Evolutionary conservation across 2,888 invertebrate genomes (phyloP).

Genomic region (Steromphala cineraria): DNA sequence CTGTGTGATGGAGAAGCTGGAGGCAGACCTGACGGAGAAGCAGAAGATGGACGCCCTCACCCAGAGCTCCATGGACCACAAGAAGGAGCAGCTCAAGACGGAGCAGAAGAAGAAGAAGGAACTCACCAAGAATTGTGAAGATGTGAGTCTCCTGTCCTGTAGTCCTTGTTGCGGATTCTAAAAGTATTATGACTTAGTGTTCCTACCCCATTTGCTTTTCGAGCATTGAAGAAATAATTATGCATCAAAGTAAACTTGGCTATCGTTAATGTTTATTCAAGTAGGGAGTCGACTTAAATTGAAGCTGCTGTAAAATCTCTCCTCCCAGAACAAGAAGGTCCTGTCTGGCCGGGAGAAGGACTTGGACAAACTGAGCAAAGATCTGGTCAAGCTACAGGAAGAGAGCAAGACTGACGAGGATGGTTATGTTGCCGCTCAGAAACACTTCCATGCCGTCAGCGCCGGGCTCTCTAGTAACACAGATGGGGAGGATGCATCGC

Average conservation of each 20-base stretch:
- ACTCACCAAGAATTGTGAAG: conserved; percentile 81
- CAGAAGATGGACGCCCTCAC: conserved; percentile 84
- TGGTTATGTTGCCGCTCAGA: conserved; percentile 84
- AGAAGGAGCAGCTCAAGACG: conserved; percentile 81
- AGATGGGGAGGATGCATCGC: conserved; percentile 85
- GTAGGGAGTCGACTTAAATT: too few species aligned
- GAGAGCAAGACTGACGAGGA: conserved; percentile 82
- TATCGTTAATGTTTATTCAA: too few species aligned
- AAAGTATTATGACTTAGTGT: too few species aligned
- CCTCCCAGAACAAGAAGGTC: conserved; percentile 77
- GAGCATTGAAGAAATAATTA: too few species aligned
- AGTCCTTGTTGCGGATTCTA: background rate
- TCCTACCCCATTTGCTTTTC: too few species aligned
- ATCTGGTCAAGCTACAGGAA: conserved; percentile 83
- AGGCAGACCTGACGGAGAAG: conserved; percentile 80
- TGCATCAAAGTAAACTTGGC: too few species aligned
- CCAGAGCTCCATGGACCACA: conserved; percentile 81
- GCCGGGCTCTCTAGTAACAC: conserved; percentile 88
- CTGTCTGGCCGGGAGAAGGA: conserved; percentile 80
- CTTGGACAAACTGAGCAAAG: conserved; percentile 76
- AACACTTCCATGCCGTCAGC: conserved; percentile 88
- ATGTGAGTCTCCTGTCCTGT: conserved; percentile 75
- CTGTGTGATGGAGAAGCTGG: conserved; percentile 81
- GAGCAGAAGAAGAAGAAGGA: conserved; percentile 84
- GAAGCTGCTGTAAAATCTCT: too few species aligned